Evolutionary conservation across 2,888 invertebrate species (phyloP).

Genomic region (Xylophagus ater): DNA sequence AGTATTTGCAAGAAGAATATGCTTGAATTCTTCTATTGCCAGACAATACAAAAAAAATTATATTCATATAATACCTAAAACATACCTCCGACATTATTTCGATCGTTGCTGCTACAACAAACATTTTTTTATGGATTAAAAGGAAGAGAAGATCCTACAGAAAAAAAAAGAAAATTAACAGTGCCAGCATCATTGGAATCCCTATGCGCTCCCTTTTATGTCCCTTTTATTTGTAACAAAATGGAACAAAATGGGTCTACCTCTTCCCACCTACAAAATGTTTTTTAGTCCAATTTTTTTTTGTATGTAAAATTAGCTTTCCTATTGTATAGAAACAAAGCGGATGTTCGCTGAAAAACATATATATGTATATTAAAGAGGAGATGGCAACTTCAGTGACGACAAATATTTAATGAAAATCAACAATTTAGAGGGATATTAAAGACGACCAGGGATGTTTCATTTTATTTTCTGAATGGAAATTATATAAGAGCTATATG

Average conservation of each 20-base stretch:
- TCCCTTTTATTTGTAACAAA: background rate
- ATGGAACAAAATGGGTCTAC: background rate
- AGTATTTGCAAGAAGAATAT: no score
- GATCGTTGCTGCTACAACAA: no score
- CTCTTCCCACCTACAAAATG: background rate
- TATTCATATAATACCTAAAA: no score
- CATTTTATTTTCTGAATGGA: slow-evolving; percentile 1
- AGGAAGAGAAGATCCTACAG: no score
- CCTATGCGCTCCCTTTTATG: no score
- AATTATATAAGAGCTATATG: no score
- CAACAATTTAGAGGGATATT: slow-evolving; percentile 17
- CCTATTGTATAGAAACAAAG: slow-evolving; percentile 10
- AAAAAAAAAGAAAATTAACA: background rate
- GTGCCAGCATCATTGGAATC: no score
- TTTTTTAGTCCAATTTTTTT: background rate
- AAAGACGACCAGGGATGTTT: slow-evolving; percentile 12
- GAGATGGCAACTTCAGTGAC: slow-evolving; percentile 4
- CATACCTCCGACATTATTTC: no score
- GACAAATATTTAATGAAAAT: slow-evolving; percentile 20
- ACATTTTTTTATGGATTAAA: no score
- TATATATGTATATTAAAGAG: background rate
- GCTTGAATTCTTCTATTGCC: no score
- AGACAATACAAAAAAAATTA: no score
- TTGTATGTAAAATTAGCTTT: slow-evolving; percentile 14
- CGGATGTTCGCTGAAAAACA: slow-evolving; percentile 1